A percentile compares a stretch with the other conserved stretches of the same genome.
These are phyloP conservation scores for Gymnoscopelus braueri DNA, from an alignment of 2,797 vertebrate genomes.

Conservation along the genomic window DNA sequence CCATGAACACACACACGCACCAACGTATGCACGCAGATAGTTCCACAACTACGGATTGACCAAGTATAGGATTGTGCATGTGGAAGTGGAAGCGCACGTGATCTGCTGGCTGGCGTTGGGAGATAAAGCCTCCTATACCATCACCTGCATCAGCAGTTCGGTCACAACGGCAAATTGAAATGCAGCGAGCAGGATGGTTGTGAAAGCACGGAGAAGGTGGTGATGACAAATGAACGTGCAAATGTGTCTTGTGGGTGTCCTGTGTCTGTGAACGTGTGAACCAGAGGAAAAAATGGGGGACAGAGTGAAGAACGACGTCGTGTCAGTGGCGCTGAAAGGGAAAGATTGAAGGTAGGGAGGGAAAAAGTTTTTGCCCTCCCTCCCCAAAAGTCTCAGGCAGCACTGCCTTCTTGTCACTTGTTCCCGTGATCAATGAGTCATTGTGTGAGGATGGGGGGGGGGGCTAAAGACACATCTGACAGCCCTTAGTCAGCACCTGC, in stretches of 20 bases:
- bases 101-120: constrained; percentile 44
- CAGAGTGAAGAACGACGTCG: constrained; percentile 1
- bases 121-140: constrained; percentile 24
- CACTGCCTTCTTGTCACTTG: constrained; percentile 39
- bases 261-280: constrained; percentile 15
- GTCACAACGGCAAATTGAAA: constrained; percentile 57
- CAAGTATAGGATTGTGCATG: neutral
- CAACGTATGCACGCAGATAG: no score
- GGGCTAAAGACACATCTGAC: neutral
- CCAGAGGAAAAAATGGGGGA: constrained; percentile 7
- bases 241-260: constrained; percentile 31
- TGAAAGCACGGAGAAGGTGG: constrained; percentile 52
- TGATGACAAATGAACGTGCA: constrained; percentile 56
- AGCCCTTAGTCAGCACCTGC: constrained; percentile 15
- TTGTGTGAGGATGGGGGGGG: constrained; percentile 36
- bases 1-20: neutral
- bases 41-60: no score
- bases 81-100: neutral
- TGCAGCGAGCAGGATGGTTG: constrained; percentile 49
- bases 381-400: constrained; percentile 16
- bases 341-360: neutral
- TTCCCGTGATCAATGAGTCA: constrained; percentile 23
- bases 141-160: constrained; percentile 48
- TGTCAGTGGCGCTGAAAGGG: neutral
- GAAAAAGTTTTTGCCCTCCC: constrained; percentile 42